phyloP scores from a whole-genome alignment of 2,113 vertebrate genomes.

The Uria aalge region DNA sequence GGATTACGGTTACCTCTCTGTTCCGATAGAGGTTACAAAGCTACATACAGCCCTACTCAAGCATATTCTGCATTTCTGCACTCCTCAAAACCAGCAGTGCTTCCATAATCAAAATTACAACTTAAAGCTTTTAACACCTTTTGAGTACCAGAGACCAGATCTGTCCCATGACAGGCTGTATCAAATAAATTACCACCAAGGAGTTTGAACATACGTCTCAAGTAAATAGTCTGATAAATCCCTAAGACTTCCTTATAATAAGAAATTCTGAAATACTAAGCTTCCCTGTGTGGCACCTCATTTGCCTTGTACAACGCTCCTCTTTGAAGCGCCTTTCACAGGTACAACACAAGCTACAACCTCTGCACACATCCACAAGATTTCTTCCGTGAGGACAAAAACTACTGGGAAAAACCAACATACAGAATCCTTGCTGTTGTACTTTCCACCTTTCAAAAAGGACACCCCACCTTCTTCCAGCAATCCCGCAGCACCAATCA shows the following conservation, averaged over 20 bases:
- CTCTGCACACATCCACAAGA: not conserved
- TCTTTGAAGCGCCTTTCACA: not conserved
- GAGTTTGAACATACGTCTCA: not conserved
- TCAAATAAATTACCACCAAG: not conserved
- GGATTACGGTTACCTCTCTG: fast-evolving
- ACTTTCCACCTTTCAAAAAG: not conserved
- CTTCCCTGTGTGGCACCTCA: not conserved
- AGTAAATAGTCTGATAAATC: not conserved
- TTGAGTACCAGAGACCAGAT: not conserved
- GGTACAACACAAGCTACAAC: not conserved
- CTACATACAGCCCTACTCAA: fast-evolving
- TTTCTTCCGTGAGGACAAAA: not conserved
- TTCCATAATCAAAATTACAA: not conserved
- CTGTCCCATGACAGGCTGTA: fast-evolving
- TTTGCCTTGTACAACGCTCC: not conserved
- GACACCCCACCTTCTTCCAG: not conserved
- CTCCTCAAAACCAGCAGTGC: not conserved
- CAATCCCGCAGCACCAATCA: not conserved
- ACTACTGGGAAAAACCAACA: not conserved
- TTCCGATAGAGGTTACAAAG: not conserved
- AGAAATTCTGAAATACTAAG: not conserved
- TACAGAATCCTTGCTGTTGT: not conserved
- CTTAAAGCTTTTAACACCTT: not conserved
- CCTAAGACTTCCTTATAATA: fast-evolving
- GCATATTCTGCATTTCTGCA: not conserved